Evolutionary conservation across 2,113 vertebrate species (phyloP), one percentile per base, ranked within the genome.

Genomic region (Phoenicopterus ruber): DNA sequence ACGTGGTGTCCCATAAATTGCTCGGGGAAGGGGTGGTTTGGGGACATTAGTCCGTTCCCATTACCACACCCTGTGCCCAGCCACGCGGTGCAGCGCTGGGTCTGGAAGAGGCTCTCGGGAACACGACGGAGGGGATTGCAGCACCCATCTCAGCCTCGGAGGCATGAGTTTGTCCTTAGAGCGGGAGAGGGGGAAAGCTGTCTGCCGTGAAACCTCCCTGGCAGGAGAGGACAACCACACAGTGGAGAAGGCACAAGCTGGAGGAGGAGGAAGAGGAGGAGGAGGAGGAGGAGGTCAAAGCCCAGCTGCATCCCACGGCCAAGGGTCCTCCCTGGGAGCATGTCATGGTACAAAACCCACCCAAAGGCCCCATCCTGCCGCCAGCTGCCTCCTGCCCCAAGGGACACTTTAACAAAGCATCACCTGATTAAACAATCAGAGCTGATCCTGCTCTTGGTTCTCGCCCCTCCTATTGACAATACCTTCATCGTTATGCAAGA

Each of bases 401-500:
- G 50, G 38, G 40, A 6, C 6, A 22, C 34, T 88, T 77, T 34
- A 76, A 76, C 4, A 2, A 76, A 79, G 76, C 65, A 54, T 77
- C 88, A 67, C 80, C 91, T 74, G 50, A 38, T 69, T 46, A 85
- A 94, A 80, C 25, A 46, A 78, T 28, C 87, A 70, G 84, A 52
- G 26, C 42, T 62, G 82, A n/a, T 71, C 44, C 50, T 32, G 62
- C 76, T 82, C 67, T 80, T 77, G 7, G 0, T 76, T 88, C 76
- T 82, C 71, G 85, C 52, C 62, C 85, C 74, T 88, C 69, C 92
- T 86, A 59, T 52, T 87, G 92, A 78, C 88, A 95, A 11, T 17
- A 21, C 13, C 78, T 79, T 92, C 86, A 90, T 95, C 76, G 52
- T 93, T 95, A 96, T 95, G 93, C 92, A 26, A 96, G 86, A 54